Percentiles rank a stretch among this genome's conserved stretches.
phyloP scores from a whole-genome alignment of 2,113 vertebrate species.

The Pterocles gutturalis region DNA sequence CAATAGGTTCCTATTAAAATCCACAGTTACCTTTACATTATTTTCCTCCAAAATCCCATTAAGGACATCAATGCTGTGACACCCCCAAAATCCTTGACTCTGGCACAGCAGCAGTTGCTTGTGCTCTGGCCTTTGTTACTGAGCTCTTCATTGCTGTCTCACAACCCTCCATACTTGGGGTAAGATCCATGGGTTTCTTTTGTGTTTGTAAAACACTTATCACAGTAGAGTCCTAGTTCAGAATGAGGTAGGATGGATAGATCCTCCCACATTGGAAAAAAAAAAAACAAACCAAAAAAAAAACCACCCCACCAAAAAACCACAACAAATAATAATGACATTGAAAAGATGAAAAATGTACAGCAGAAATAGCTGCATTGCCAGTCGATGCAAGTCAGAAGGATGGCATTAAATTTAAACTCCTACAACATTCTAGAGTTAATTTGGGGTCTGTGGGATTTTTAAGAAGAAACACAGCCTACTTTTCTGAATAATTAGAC shows the following conservation, averaged over 20 bases:
- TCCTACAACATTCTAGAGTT: conserved; percentile 24
- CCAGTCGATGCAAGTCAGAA: neutral
- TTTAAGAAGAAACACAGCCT: neutral
- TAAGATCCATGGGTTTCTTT: neutral
- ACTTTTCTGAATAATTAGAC: conserved; percentile 20
- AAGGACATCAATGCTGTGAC: neutral
- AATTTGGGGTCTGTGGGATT: neutral
- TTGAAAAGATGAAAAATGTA: neutral
- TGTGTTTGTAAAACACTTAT: neutral
- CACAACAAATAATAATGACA: neutral
- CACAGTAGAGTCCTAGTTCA: neutral
- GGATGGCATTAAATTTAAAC: conserved; percentile 16
- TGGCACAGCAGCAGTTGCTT: neutral
- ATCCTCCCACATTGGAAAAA: neutral
- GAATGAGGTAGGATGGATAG: neutral
- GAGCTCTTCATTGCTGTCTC: neutral
- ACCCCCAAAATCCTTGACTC: neutral
- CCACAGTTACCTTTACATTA: neutral
- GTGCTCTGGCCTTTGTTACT: accelerated
- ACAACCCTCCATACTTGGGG: neutral
- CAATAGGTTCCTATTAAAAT: neutral
- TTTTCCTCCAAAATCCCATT: neutral
- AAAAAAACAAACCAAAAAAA: too few relatives aligned
- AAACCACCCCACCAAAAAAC: neutral
- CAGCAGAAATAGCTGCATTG: conserved; percentile 10